These are phyloP conservation scores for Zaprionus lineosus DNA, from an alignment of 2,888 invertebrate genomes.

Conservation along the genomic window DNA sequence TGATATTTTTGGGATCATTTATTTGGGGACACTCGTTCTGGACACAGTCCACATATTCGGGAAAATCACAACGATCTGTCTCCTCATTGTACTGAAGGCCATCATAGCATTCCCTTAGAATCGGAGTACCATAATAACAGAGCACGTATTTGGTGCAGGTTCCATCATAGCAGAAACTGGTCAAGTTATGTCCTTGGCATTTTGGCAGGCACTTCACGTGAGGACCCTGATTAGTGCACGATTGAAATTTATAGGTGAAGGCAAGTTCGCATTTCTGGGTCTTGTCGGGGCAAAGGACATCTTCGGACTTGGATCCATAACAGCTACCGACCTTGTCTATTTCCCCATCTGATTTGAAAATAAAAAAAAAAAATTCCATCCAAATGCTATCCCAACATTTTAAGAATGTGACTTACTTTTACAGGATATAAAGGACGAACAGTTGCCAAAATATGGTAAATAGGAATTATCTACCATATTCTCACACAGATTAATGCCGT, in stretches of 20 bases:
- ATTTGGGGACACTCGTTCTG: constrained; percentile 70
- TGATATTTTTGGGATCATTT: constrained; percentile 59
- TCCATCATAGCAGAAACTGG: constrained; percentile 71
- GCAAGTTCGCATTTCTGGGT: constrained; percentile 1
- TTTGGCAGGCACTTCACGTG: constrained; percentile 30
- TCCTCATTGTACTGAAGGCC: constrained; percentile 76
- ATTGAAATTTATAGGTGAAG: constrained; percentile 44
- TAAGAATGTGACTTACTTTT: constrained; percentile 25
- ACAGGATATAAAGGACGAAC: constrained; percentile 61
- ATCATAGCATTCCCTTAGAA: constrained; percentile 74
- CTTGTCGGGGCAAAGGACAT: accelerated
- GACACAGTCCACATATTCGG: constrained; percentile 79
- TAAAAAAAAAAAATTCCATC: neutral
- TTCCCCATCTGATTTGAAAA: constrained; percentile 13
- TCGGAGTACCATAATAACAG: constrained; percentile 69
- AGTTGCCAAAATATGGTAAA: constrained; percentile 55
- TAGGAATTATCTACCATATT: constrained; percentile 42
- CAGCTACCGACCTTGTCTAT: constrained; percentile 31
- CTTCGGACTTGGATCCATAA: neutral
- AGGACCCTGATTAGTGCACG: neutral
- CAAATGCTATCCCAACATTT: too few relatives aligned
- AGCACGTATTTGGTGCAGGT: constrained; percentile 79
- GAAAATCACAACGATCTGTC: constrained; percentile 80
- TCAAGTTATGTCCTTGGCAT: constrained; percentile 28
- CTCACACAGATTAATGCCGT: constrained; percentile 51